Conservation (phyloP, 2,113 vertebrate species). For the Etheostoma cragini region DNA sequence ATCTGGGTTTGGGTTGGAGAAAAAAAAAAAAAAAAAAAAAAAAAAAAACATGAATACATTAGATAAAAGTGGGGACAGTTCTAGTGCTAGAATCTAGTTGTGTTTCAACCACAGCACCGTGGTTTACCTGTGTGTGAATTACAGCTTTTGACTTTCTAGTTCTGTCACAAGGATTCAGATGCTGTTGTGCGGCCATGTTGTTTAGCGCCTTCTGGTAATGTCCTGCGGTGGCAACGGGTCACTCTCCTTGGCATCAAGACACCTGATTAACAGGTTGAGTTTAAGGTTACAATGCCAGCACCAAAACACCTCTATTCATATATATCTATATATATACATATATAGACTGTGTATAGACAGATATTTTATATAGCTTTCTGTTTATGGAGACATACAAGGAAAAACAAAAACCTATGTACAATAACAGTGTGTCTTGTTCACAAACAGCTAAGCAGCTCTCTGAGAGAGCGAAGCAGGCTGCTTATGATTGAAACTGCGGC, state of each 20-base stretch:
- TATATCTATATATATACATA: constrained; percentile 57
- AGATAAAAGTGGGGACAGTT: constrained; percentile 53
- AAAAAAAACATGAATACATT: constrained; percentile 18
- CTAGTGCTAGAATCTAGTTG: constrained; percentile 46
- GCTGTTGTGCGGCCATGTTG: constrained; percentile 34
- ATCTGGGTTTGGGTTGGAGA: constrained; percentile 27
- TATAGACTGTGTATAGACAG: constrained; percentile 71
- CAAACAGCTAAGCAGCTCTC: constrained; percentile 45
- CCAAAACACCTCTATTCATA: constrained; percentile 55
- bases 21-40: not conserved
- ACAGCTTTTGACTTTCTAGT: constrained; percentile 18
- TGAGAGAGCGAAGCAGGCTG: constrained; percentile 42
- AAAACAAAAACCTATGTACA: constrained; percentile 65
- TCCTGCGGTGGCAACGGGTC: constrained; percentile 47
- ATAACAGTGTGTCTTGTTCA: constrained; percentile 75
- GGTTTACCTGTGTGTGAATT: constrained; percentile 21
- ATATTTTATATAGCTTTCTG: constrained; percentile 72
- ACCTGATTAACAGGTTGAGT: constrained; percentile 65
- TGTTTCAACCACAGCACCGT: constrained; percentile 49
- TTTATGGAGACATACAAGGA: constrained; percentile 51
- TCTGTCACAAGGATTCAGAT: constrained; percentile 30
- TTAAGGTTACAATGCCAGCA: constrained; percentile 65
- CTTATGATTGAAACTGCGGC: constrained; percentile 9
- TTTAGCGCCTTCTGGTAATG: constrained; percentile 44
- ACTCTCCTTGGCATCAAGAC: constrained; percentile 64